Percentiles rank a stretch among this genome's conserved stretches.
Evolutionary conservation across 2,113 vertebrate species (phyloP).

Genomic region (Camelus bactrianus): DNA sequence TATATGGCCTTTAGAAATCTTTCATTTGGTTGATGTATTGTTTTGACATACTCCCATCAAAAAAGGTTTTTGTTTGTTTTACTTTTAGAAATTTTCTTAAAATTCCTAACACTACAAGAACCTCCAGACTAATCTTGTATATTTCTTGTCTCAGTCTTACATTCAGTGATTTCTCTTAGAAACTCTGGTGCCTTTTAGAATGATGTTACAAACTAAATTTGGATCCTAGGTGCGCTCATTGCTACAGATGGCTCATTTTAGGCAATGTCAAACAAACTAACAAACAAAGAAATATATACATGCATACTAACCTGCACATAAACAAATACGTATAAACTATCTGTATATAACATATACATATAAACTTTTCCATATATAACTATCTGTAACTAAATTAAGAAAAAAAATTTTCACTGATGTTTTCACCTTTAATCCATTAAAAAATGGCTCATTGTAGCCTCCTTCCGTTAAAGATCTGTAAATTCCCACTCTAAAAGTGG

Average conservation of each 20-base stretch:
- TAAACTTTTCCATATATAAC: not conserved
- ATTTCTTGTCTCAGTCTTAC: not conserved
- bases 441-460: not conserved
- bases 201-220: not conserved
- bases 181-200: not conserved
- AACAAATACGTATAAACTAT: not conserved
- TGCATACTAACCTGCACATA: not conserved
- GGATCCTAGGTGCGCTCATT: not conserved
- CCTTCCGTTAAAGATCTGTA: not conserved
- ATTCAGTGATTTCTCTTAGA: not conserved
- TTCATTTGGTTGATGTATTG: not conserved
- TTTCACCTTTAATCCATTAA: not conserved
- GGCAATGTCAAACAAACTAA: not conserved
- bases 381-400: not conserved
- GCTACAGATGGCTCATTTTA: not conserved
- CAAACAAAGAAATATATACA: not conserved
- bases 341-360: not conserved
- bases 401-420: not conserved
- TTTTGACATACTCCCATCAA: not conserved
- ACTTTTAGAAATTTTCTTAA: not conserved
- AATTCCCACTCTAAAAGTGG: not conserved
- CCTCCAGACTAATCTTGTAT: not conserved
- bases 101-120: not conserved
- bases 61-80: not conserved
- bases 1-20: not conserved